Evolutionary conservation across 2,888 invertebrate genomes (phyloP).

Genomic region (Gerris lacustris): DNA sequence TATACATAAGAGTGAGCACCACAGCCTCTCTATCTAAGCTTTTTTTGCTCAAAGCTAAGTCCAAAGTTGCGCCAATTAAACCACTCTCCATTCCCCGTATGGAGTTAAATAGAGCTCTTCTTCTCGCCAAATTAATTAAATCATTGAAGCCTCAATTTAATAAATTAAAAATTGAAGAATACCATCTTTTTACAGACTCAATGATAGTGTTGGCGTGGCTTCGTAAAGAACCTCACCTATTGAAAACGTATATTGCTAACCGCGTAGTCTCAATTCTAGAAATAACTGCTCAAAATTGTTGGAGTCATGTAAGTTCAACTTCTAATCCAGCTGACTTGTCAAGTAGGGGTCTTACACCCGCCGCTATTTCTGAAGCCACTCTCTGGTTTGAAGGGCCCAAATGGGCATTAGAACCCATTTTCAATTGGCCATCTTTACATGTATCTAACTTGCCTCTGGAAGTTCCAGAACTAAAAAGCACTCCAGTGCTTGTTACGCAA

Average conservation of each 20-base stretch:
- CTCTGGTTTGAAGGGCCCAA: slow-evolving; percentile 30
- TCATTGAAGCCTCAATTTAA: not conserved
- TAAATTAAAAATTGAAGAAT: not conserved
- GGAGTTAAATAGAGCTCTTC: not conserved
- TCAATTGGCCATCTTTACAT: too few relatives aligned
- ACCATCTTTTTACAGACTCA: slow-evolving; percentile 27
- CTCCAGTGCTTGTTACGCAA: too few relatives aligned
- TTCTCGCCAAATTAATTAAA: not conserved
- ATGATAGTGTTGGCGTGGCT: slow-evolving; percentile 30
- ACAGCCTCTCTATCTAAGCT: not conserved
- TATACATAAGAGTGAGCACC: not conserved
- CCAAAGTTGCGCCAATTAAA: not conserved
- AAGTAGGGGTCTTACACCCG: slow-evolving; percentile 30
- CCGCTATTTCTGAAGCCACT: slow-evolving; percentile 20
- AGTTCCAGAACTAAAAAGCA: too few relatives aligned
- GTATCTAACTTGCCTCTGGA: too few relatives aligned
- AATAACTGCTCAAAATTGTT: slow-evolving; percentile 24
- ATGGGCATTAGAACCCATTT: too few relatives aligned
- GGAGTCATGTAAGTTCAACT: slow-evolving; percentile 30
- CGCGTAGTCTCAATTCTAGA: slow-evolving; percentile 32
- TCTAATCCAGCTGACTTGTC: slow-evolving; percentile 33
- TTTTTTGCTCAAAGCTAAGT: not conserved
- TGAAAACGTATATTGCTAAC: slow-evolving; percentile 31
- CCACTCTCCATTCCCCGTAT: not conserved
- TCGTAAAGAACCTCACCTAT: slow-evolving; percentile 23